Base-by-base conservation (phyloP, 2,797 vertebrate genomes). In the Lepus oiostolus region DNA sequence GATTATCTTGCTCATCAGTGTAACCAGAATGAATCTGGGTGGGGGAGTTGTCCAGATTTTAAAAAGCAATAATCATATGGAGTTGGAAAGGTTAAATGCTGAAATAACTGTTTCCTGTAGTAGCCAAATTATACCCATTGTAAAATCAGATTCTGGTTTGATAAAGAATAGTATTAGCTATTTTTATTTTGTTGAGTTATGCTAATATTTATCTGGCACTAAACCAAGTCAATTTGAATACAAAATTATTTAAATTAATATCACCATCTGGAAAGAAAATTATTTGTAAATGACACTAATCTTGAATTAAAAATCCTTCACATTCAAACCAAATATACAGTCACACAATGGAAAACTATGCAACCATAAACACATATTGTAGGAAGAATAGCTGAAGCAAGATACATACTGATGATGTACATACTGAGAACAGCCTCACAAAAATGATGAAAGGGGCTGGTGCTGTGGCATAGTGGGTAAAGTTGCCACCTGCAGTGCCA, bases 161-260 rank as follows among this genome's bases (percentile, higher is more conserved):
- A 96, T 93, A 35, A 96, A 92, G 84, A 96, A 96, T 97, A 92
- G 85, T 85, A 97, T 88, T 81, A 95, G 10, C 93, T 92, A n/a
- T 97, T 97, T 96, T 60, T 92, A 96, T 93, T 95, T 93, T 70
- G 32, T 86, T 89, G 91, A 89, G 67, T 95, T 97, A 84, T 97
- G 65, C 30, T 96, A 67, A 83, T 88, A 95, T 96, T 96, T 77
- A 91, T 97, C 54, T 97, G 91, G 72, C 87, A 97, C 92, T 79
- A 97, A 35, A 30, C 47, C 88, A 97, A 95, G 63, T 93, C 95
- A 85, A 70, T 92, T 6, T 98, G 92, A 28, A 95, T 16, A 89
- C 80, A 97, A 95, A 95, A 91, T 84, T 94, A 95, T 83, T 92
- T 96, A 92, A 0, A 22, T 90, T 91, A 47, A 82, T 92, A 52